These are phyloP conservation scores for Geococcyx californianus DNA, from an alignment of 2,113 vertebrate genomes.

Conservation along the genomic window DNA sequence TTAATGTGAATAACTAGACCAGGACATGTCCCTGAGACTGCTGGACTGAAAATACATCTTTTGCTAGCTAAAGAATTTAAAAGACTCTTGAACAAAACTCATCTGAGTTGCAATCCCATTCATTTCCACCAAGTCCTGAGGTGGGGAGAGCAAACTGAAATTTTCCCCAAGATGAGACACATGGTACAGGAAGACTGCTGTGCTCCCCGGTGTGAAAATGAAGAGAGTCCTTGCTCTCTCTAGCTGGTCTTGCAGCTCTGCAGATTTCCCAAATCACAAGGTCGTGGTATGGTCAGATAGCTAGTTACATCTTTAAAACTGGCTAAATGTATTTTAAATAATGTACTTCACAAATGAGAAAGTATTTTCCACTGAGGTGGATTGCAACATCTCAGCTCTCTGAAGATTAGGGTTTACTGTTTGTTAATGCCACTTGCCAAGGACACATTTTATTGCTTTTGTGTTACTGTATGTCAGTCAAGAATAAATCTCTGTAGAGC, in stretches of 20 bases:
- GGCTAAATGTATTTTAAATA: slow-evolving; percentile 7
- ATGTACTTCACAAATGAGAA: neutral
- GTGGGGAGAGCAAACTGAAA: neutral
- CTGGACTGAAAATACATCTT: neutral
- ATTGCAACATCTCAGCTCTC: neutral
- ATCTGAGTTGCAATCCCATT: neutral
- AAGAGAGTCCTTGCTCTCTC: neutral
- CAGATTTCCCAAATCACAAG: neutral
- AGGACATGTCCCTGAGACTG: neutral
- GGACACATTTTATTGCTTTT: slow-evolving; percentile 61
- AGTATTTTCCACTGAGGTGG: neutral
- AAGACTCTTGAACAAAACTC: neutral
- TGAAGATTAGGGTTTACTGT: slow-evolving; percentile 27
- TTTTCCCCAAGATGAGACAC: neutral
- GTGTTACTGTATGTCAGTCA: slow-evolving; percentile 69
- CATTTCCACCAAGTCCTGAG: neutral
- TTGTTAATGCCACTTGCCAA: slow-evolving; percentile 63
- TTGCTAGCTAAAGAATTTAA: neutral
- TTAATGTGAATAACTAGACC: neutral
- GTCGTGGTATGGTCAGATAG: neutral
- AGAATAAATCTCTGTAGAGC: slow-evolving; percentile 71
- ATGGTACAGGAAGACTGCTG: neutral
- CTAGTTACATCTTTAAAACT: neutral
- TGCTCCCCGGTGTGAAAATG: neutral
- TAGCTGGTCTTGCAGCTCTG: neutral